These are phyloP conservation scores for Harpegnathos saltator DNA, from an alignment of 1,140 invertebrate genomes.

Conservation along the genomic window DNA sequence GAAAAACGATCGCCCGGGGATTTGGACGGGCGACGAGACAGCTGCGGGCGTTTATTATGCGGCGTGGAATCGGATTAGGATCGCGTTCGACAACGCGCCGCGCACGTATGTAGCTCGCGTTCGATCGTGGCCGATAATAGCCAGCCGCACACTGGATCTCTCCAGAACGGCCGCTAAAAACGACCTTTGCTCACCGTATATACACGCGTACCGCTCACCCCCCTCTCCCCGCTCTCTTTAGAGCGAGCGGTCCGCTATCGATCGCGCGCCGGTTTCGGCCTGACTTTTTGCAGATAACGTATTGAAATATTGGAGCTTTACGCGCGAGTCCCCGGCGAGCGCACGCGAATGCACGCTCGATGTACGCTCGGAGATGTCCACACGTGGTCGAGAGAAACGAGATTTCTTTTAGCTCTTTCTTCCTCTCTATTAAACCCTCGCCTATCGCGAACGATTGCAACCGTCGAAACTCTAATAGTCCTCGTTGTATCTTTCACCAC, in stretches of 20 bases:
- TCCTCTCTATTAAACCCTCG: conserved; percentile 1
- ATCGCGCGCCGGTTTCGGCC: conserved; percentile 49
- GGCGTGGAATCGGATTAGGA: conserved; percentile 43
- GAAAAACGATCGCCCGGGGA: conserved; percentile 30
- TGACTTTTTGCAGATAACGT: conserved; percentile 70
- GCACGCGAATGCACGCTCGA: neutral
- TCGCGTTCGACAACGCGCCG: conserved; percentile 27
- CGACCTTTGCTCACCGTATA: conserved; percentile 1
- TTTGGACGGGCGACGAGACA: conserved; percentile 25
- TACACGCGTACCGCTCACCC: neutral
- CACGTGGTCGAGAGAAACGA: neutral
- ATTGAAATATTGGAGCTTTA: conserved; percentile 67
- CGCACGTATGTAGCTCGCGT: neutral
- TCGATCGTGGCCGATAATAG: conserved; percentile 40
- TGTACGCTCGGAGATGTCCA: too few species aligned
- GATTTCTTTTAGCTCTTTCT: conserved; percentile 22
- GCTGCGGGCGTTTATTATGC: conserved; percentile 44
- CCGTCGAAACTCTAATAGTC: conserved; percentile 7
- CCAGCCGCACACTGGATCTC: neutral
- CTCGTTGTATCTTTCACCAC: conserved; percentile 4
- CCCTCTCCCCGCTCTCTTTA: neutral
- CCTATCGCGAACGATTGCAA: neutral
- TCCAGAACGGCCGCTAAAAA: conserved; percentile 23
- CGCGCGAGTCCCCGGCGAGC: conserved; percentile 11
- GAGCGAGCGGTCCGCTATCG: conserved; percentile 43